phyloP scores from a whole-genome alignment of 2,797 vertebrate genomes.

The Crenichthys baileyi region DNA sequence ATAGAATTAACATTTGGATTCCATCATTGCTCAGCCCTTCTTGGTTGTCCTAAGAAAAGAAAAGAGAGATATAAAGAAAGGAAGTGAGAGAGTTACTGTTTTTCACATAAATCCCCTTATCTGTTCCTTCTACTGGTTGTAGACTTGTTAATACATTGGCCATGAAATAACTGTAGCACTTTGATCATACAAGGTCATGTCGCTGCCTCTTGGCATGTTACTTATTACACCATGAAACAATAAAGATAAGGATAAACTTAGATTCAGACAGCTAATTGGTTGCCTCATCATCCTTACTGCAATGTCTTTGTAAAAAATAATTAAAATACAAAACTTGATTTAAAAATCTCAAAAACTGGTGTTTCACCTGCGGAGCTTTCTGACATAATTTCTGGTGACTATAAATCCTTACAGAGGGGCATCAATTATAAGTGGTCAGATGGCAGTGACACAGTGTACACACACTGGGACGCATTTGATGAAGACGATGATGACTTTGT shows the following conservation, averaged over 20 bases:
- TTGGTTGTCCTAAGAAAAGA: constrained; percentile 43
- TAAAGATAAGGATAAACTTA: not conserved
- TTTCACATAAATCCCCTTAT: not conserved
- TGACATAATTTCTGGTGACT: constrained; percentile 30
- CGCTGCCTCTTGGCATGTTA: not conserved
- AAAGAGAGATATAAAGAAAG: constrained; percentile 29
- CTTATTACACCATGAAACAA: not conserved
- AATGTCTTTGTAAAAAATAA: not conserved
- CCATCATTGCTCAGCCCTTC: constrained; percentile 9
- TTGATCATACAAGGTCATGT: not conserved
- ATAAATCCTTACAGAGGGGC: constrained; percentile 79
- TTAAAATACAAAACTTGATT: not conserved
- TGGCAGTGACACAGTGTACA: constrained; percentile 86
- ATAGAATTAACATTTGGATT: constrained; percentile 27
- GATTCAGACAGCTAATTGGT: not conserved
- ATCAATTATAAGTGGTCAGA: constrained; percentile 91
- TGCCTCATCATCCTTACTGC: not conserved
- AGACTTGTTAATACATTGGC: not conserved
- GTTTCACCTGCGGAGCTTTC: not conserved
- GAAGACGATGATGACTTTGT: constrained; percentile 79
- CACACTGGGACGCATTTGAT: constrained; percentile 86
- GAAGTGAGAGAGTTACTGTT: constrained; percentile 30
- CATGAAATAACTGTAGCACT: not conserved
- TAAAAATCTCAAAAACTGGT: not conserved
- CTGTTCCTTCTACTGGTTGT: not conserved